Evolutionary conservation across 2,797 vertebrate genomes (phyloP).

Genomic region (Lemur catta): DNA sequence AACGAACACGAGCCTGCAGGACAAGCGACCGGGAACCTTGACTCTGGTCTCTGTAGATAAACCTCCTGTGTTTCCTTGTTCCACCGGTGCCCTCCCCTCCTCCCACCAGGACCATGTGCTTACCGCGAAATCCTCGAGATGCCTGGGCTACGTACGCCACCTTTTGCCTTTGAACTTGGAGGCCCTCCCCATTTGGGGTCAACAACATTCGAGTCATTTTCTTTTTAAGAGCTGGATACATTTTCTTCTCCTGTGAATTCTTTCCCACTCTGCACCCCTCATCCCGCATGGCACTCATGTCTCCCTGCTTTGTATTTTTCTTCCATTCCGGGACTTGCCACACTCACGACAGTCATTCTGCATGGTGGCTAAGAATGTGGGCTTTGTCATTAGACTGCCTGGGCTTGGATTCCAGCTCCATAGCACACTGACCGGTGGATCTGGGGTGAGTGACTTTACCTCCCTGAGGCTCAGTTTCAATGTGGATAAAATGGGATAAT

Average conservation of each 20-base stretch:
- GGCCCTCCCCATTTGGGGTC: background rate
- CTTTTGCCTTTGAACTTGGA: background rate
- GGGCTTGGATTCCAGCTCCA: background rate
- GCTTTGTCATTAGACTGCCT: background rate
- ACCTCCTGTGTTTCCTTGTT: background rate
- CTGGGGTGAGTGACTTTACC: background rate
- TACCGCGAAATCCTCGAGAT: background rate
- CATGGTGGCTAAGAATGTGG: background rate
- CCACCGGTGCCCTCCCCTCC: background rate
- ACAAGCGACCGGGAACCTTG: background rate
- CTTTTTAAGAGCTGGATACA: background rate
- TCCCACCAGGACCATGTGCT: background rate
- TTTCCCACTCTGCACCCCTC: background rate
- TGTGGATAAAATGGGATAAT: background rate
- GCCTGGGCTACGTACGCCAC: background rate
- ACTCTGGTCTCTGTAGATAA: background rate
- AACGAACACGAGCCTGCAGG: background rate
- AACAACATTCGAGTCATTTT: background rate
- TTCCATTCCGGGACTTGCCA: background rate
- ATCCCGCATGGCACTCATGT: background rate
- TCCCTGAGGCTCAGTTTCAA: background rate
- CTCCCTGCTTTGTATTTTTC: background rate
- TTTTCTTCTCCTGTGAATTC: background rate
- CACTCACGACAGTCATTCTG: background rate
- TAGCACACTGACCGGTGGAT: background rate